Evolutionary conservation across 2,113 vertebrate species (phyloP).

Genomic region (Paramormyrops kingsleyae): DNA sequence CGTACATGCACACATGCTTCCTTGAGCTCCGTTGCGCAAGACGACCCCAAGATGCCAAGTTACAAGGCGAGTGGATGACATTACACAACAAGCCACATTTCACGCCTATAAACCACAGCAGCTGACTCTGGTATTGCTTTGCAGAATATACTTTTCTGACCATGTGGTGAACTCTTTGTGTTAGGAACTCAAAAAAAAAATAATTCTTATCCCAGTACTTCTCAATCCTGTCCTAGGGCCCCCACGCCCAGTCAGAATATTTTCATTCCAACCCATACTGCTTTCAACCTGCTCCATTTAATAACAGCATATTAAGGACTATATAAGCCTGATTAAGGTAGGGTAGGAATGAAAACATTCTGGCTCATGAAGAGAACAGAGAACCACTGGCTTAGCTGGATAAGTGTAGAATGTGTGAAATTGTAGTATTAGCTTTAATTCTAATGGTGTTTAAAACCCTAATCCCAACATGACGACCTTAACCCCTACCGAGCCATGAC

Average conservation of each 20-base stretch:
- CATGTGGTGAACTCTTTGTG: neutral
- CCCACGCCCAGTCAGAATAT: neutral
- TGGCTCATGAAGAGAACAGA: neutral
- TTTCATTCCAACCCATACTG: neutral
- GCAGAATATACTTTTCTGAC: neutral
- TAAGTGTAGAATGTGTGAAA: neutral
- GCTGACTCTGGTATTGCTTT: neutral
- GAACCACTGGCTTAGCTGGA: neutral
- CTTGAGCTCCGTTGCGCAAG: neutral
- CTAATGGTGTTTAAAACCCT: neutral
- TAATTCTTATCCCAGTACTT: neutral
- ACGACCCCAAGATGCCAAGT: neutral
- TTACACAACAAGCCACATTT: neutral
- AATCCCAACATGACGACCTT: too few relatives aligned
- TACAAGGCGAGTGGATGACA: too few relatives aligned
- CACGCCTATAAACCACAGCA: neutral
- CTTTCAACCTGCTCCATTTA: neutral
- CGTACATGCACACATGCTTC: neutral
- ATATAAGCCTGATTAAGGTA: neutral
- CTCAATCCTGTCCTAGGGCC: neutral
- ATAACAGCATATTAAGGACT: neutral
- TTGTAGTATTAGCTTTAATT: neutral
- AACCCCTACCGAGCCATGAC: too few relatives aligned
- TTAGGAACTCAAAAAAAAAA: neutral
- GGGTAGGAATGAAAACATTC: neutral